phyloP scores from a whole-genome alignment of 2,113 vertebrate species.

The Andinoacara biseriatus region DNA sequence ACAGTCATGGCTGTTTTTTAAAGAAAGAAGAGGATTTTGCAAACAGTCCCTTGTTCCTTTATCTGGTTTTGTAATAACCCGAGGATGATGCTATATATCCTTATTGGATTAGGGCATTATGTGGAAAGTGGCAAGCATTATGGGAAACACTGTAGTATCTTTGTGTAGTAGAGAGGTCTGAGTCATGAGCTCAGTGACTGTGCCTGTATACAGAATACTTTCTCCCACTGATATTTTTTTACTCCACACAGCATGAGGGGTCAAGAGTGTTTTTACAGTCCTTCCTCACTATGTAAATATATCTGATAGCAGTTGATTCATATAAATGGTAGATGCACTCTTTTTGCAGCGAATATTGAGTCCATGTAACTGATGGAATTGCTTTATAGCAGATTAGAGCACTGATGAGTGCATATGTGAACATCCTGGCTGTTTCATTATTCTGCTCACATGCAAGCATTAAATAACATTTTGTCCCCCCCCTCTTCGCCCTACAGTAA shows the following conservation, averaged over 20 bases:
- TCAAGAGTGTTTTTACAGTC: constrained; percentile 14
- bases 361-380: constrained; percentile 42
- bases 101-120: constrained; percentile 22
- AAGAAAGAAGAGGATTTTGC: not conserved
- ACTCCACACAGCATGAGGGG: not conserved
- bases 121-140: constrained; percentile 18
- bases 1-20: not conserved
- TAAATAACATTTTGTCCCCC: constrained; percentile 69
- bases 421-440: constrained; percentile 62
- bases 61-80: constrained; percentile 7
- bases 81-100: not conserved
- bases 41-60: not conserved
- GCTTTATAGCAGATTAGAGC: constrained; percentile 70
- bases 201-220: not conserved
- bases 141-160: constrained; percentile 23
- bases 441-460: constrained; percentile 61
- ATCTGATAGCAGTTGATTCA: constrained; percentile 15
- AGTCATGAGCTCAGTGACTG: constrained; percentile 5
- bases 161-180: not conserved
- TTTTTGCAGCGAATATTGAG: constrained; percentile 36
- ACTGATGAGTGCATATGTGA: constrained; percentile 59
- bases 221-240: not conserved
- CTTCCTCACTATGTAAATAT: constrained; percentile 18
- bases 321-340: constrained; percentile 26
- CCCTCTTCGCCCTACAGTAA: constrained; percentile 64